Conservation (phyloP, 2,888 invertebrate genomes). For the Colostygia pectinataria region DNA sequence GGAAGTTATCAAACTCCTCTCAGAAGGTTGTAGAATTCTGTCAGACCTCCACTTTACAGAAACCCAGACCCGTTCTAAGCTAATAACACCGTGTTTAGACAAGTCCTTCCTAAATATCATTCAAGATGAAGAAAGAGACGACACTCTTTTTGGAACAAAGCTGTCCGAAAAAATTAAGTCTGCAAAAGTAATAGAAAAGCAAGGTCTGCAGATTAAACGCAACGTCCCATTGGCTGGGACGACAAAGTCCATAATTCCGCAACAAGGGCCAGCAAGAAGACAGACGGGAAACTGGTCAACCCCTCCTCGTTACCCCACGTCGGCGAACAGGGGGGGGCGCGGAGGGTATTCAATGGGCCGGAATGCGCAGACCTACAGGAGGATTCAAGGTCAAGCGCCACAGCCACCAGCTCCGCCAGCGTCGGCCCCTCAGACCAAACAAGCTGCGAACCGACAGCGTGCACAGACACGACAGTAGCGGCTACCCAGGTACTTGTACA, state of each 20-base stretch:
- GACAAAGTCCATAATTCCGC: not conserved
- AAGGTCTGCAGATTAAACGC: not conserved
- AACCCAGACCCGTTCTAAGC: slow-evolving; percentile 1
- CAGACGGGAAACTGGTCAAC: slow-evolving; percentile 1
- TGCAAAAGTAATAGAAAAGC: slow-evolving; percentile 2
- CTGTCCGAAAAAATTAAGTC: not conserved
- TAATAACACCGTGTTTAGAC: slow-evolving; percentile 2
- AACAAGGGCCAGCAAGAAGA: not conserved
- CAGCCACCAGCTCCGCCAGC: not conserved
- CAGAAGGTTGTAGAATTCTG: slow-evolving; percentile 7
- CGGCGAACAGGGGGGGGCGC: slow-evolving; percentile 4
- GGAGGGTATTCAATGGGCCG: not conserved
- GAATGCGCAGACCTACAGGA: not conserved
- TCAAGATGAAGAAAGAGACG: slow-evolving; percentile 1
- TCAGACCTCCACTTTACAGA: slow-evolving; percentile 7
- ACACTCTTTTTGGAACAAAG: not conserved
- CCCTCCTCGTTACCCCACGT: not conserved
- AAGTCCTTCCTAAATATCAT: not conserved
- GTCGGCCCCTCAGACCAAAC: not conserved
- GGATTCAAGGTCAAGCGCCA: not conserved
- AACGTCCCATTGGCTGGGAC: not conserved
- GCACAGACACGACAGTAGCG: slow-evolving; percentile 1
- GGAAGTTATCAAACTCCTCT: slow-evolving; percentile 6
- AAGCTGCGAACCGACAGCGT: not conserved
- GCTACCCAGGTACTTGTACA: not conserved